Base-by-base conservation (phyloP, 2,888 invertebrate species). In the Hecatera dysodea region DNA sequence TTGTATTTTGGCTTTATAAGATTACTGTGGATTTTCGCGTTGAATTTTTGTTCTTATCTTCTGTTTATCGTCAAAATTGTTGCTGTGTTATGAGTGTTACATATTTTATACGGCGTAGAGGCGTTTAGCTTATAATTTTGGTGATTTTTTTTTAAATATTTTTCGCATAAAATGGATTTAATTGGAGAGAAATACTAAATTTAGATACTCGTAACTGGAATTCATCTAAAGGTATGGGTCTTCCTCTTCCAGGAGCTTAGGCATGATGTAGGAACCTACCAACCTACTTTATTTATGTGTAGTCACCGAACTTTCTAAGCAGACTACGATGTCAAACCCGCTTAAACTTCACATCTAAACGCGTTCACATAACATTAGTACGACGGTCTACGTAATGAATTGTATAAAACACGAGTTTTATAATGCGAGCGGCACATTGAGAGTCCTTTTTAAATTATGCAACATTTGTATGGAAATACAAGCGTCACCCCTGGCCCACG, bases 391-490 rank as follows among this genome's bases (percentile, higher is more conserved):
- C 70, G 81, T 87, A 90, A 91, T 89, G 89, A 90, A 87, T 87
- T 86, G 85, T 89, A 90, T 90, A 92, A 92, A 93, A 91, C 85
- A 88, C 87, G 87, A 89, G 84, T 90, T 93, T 93, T 92, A 91
- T 90, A 91, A 90, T 89, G 87, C 88, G 83, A 88, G 75, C 84
- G 84, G 86, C 85, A 88, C 89, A 90, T 89, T 85, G 86, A 87
- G 87, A 90, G 86, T 87, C 88, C 90, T 89, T 87, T 92, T 90
- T 94, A 95, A 95, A 95, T 94, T 95, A 95, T 95, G 93, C 95
- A 95, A 92, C 95, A 95, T 95, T 96, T 95, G 91, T 93, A 96
- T 96, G 95, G 94, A 93, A 95, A 96, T 95, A 91, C 85, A 88
- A 86, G 83, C 86, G 92, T 87, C 92, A 89, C 92, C 93, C 89